A percentile compares a stretch with the other conserved stretches of the same genome.
Evolutionary conservation across 2,888 invertebrate species (phyloP).

Genomic region (Thymelicus acteon): DNA sequence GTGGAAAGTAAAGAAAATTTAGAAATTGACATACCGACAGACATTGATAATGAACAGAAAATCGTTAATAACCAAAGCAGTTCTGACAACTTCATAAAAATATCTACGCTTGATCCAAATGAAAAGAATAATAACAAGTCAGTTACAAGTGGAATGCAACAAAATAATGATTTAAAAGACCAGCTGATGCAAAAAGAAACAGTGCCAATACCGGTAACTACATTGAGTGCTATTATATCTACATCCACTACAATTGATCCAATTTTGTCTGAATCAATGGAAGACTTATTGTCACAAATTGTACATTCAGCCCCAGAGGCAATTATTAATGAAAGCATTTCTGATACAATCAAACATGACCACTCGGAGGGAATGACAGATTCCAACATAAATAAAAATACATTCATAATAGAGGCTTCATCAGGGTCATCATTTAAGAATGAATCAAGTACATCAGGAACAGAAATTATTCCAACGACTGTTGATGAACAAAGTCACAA

Average conservation of each 20-base stretch:
- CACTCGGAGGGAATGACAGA: neutral
- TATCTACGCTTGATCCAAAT: conserved; percentile 72
- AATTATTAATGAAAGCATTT: conserved; percentile 46
- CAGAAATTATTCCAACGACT: neutral
- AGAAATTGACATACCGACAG: conserved; percentile 71
- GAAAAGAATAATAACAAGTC: conserved; percentile 44
- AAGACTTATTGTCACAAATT: conserved; percentile 78
- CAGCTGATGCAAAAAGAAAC: conserved; percentile 38
- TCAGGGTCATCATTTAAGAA: neutral
- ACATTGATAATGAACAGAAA: conserved; percentile 50
- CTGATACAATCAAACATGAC: conserved; percentile 43
- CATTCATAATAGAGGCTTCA: neutral
- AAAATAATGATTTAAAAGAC: conserved; percentile 15
- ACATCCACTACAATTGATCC: conserved; percentile 66
- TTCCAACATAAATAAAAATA: conserved; percentile 14
- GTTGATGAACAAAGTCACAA: neutral
- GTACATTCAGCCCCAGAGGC: conserved; percentile 64
- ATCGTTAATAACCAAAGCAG: conserved; percentile 42
- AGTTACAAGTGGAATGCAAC: conserved; percentile 34
- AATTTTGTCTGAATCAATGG: conserved; percentile 76
- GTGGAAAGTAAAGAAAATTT: conserved; percentile 76
- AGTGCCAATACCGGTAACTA: conserved; percentile 40
- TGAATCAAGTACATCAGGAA: conserved; percentile 10
- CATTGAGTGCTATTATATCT: conserved; percentile 41
- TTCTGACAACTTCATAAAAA: conserved; percentile 67